phyloP scores from a whole-genome alignment of 1,140 invertebrate genomes.

The Wasmannia auropunctata region DNA sequence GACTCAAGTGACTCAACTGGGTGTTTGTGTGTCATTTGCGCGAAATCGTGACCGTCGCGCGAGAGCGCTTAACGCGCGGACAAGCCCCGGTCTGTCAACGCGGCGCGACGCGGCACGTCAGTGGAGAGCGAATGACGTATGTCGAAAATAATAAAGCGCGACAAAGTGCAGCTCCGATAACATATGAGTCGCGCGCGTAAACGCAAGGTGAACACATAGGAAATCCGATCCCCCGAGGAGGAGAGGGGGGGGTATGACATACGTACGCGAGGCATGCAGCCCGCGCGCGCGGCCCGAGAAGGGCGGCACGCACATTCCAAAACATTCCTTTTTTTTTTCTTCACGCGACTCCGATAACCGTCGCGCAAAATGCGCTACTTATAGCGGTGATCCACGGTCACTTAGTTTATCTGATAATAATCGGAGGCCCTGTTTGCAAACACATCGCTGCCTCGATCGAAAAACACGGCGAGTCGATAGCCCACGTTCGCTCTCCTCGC shows the following conservation, averaged over 20 bases:
- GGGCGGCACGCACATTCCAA: not conserved
- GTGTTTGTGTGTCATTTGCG: not conserved
- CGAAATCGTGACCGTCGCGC: not conserved
- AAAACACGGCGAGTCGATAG: not conserved
- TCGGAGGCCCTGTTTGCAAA: slow-evolving; percentile 30
- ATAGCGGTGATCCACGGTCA: not conserved
- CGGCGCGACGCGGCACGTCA: not conserved
- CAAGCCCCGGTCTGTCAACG: too few relatives aligned
- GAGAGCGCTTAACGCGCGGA: slow-evolving; percentile 1
- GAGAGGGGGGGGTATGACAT: too few relatives aligned
- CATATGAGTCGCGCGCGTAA: not conserved
- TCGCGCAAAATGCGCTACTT: not conserved
- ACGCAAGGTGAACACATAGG: not conserved
- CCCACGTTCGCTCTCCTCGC: too few relatives aligned
- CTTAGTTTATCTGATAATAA: slow-evolving; percentile 38
- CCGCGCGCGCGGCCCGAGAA: not conserved
- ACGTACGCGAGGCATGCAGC: too few relatives aligned
- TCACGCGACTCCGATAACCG: not conserved
- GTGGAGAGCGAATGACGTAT: not conserved
- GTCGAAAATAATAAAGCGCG: slow-evolving; percentile 6
- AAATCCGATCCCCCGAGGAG: slow-evolving; percentile 6
- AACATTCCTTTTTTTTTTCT: not conserved
- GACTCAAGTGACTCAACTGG: slow-evolving; percentile 29
- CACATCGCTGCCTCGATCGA: not conserved
- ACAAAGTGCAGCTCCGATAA: slow-evolving; percentile 8